phyloP scores from a whole-genome alignment of 1,140 invertebrate genomes.

The Leptoteleia sp. region DNA sequence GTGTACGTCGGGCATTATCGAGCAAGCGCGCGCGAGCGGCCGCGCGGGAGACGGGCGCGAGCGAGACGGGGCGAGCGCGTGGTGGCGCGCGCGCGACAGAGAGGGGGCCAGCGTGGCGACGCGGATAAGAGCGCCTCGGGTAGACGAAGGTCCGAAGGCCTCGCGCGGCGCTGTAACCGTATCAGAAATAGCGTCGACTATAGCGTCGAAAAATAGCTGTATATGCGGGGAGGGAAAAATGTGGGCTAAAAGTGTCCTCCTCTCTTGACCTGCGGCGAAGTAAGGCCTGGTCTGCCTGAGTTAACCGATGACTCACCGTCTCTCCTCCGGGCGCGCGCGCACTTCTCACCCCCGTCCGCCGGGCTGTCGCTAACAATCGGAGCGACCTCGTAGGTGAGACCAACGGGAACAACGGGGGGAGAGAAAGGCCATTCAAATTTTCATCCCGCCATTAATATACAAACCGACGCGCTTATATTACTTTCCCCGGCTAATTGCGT shows the following conservation, averaged over 20 bases:
- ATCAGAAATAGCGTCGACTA: constrained; percentile 64
- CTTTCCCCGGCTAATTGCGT: no score
- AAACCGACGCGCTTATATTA: no score
- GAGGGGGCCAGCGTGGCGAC: background rate
- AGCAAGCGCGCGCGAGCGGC: constrained; percentile 27
- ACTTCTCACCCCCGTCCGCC: constrained; percentile 34
- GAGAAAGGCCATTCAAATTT: constrained; percentile 12
- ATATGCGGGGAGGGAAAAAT: constrained; percentile 71
- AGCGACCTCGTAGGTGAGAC: constrained; percentile 1
- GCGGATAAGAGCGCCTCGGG: constrained; percentile 37
- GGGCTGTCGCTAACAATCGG: constrained; percentile 40
- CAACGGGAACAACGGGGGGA: background rate
- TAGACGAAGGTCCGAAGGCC: constrained; percentile 46
- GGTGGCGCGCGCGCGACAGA: constrained; percentile 6
- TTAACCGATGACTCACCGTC: constrained; percentile 75
- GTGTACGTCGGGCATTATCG: constrained; percentile 62
- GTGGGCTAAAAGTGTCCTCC: constrained; percentile 77
- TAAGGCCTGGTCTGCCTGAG: constrained; percentile 73
- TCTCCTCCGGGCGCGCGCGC: constrained; percentile 41
- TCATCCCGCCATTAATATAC: background rate
- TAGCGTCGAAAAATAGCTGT: constrained; percentile 61
- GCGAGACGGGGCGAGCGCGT: constrained; percentile 3
- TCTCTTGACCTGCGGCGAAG: constrained; percentile 75
- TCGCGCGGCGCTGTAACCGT: constrained; percentile 52
- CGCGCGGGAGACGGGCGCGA: constrained; percentile 2